These are phyloP conservation scores for Linyphia triangularis DNA, from an alignment of 2,888 invertebrate genomes.

Conservation along the genomic window DNA sequence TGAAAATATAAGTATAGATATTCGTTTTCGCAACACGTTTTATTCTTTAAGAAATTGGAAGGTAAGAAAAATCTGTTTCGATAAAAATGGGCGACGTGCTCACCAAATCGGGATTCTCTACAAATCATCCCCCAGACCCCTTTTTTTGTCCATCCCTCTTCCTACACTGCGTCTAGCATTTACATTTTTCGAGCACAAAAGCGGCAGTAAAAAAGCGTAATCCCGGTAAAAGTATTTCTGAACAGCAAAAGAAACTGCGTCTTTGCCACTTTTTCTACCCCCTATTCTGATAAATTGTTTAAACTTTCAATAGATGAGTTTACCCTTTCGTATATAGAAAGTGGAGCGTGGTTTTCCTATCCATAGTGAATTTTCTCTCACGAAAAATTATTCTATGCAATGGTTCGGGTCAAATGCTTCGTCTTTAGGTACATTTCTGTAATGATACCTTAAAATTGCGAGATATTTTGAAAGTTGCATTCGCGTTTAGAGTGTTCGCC, in stretches of 20 bases:
- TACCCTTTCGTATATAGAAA: slow-evolving; percentile 12
- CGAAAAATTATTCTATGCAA: neutral
- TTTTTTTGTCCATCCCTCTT: slow-evolving; percentile 8
- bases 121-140: slow-evolving; percentile 23
- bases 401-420: neutral
- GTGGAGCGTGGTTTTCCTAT: slow-evolving; percentile 18
- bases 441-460: slow-evolving; percentile 1
- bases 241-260: slow-evolving; percentile 34
- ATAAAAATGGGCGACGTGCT: slow-evolving; percentile 29
- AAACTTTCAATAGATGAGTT: slow-evolving; percentile 52
- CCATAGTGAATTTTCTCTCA: slow-evolving; percentile 16
- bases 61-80: neutral
- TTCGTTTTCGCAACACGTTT: slow-evolving; percentile 22
- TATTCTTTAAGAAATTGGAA: slow-evolving; percentile 7
- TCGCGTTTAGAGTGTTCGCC: neutral
- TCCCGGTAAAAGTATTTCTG: slow-evolving; percentile 52
- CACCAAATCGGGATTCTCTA: slow-evolving; percentile 15
- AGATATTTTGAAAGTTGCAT: neutral
- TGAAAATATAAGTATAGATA: neutral
- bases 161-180: slow-evolving; percentile 17
- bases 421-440: neutral
- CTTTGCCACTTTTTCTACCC: slow-evolving; percentile 14
- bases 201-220: slow-evolving; percentile 38
- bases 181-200: slow-evolving; percentile 46
- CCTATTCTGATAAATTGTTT: slow-evolving; percentile 58